A percentile compares a stretch with the other conserved stretches of the same genome.
Evolutionary conservation across 1,140 invertebrate genomes (phyloP).

Genomic region (Drosophila kepulauana): DNA sequence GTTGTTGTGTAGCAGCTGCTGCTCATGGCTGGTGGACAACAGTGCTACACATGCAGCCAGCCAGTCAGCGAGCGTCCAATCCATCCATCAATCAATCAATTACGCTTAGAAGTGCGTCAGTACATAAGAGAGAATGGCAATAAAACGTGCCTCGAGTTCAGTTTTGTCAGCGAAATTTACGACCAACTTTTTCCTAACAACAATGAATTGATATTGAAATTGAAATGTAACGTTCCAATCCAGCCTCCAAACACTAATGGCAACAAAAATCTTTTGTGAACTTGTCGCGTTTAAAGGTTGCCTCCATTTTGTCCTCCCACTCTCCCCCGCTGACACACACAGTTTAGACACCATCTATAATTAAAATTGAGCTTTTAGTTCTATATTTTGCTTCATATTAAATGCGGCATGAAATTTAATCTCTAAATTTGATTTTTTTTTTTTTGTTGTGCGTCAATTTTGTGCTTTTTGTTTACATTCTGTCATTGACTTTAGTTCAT

Average conservation of each 20-base stretch:
- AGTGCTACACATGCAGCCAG: slow-evolving; percentile 11
- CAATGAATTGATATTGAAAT: slow-evolving; percentile 51
- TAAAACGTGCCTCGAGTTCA: slow-evolving; percentile 66
- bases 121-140: slow-evolving; percentile 42
- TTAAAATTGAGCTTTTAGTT: slow-evolving; percentile 5
- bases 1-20: slow-evolving; percentile 31
- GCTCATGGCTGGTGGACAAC: background rate
- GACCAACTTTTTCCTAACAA: slow-evolving; percentile 62
- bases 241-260: background rate
- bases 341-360: background rate
- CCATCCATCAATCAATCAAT: slow-evolving; percentile 79
- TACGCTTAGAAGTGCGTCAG: slow-evolving; percentile 69
- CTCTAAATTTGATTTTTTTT: background rate
- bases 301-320: background rate
- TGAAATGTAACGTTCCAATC: slow-evolving; percentile 22
- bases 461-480: slow-evolving; percentile 2
- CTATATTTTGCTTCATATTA: background rate
- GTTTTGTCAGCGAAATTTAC: slow-evolving; percentile 73
- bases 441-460: background rate
- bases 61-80: slow-evolving; percentile 22
- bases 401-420: background rate
- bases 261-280: slow-evolving; percentile 5
- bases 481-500: slow-evolving; percentile 11
- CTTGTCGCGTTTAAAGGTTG: slow-evolving; percentile 3
- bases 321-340: background rate